A percentile compares a stretch with the other conserved stretches of the same genome.
These are phyloP conservation scores for Chorisops tibialis DNA, from an alignment of 2,888 invertebrate species.

Conservation along the genomic window DNA sequence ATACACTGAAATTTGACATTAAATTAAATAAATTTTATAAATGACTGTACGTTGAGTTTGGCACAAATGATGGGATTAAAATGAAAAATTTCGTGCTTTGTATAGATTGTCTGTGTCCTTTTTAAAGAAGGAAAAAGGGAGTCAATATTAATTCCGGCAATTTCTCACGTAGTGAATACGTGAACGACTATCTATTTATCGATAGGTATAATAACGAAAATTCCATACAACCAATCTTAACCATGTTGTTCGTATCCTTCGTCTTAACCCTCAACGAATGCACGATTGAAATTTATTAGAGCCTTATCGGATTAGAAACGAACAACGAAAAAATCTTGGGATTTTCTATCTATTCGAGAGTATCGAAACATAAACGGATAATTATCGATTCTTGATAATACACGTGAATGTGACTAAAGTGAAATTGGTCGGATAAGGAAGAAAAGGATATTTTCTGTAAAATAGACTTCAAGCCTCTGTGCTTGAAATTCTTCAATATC, in stretches of 20 bases:
- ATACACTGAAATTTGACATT: too few species aligned
- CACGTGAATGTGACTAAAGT: background rate
- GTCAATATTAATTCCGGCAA: background rate
- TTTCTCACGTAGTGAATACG: conserved; percentile 14
- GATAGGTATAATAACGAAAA: background rate
- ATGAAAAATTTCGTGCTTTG: too few species aligned
- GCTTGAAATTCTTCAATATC: too few species aligned
- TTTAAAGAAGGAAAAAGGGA: too few species aligned
- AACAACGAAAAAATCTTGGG: too few species aligned
- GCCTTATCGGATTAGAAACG: conserved; percentile 13
- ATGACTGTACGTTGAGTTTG: too few species aligned
- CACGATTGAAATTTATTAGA: conserved; percentile 4
- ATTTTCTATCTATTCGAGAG: too few species aligned
- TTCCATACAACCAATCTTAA: background rate
- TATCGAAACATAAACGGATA: conserved; percentile 2
- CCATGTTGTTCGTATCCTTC: background rate
- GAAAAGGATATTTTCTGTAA: too few species aligned
- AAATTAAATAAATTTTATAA: too few species aligned
- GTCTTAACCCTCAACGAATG: background rate
- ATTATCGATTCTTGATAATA: conserved; percentile 2
- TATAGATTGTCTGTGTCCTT: too few species aligned
- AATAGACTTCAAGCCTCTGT: too few species aligned
- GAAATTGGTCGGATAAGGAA: conserved; percentile 5
- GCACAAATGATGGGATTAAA: too few species aligned
- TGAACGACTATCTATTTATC: conserved; percentile 15